Percentiles rank a stretch among this genome's conserved stretches.
phyloP scores from a whole-genome alignment of 1,140 invertebrate genomes.

The Zophobas atratus region DNA sequence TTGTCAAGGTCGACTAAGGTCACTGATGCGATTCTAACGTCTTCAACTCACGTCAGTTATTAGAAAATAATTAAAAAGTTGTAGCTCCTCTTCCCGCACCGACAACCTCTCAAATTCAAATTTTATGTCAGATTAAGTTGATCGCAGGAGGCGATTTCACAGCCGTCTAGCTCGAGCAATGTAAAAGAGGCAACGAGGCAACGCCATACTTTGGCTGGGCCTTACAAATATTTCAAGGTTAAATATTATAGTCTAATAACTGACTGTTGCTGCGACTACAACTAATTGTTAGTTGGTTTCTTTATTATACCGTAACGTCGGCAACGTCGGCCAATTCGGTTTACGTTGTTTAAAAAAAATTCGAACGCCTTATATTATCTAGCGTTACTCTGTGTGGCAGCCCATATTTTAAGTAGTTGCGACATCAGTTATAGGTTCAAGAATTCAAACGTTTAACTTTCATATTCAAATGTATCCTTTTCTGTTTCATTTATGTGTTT shows the following conservation, averaged over 20 bases:
- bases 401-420: conserved; percentile 52
- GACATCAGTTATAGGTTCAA: conserved; percentile 38
- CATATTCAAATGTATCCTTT: conserved; percentile 27
- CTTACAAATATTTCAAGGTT: conserved; percentile 61
- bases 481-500: conserved; percentile 7
- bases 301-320: conserved; percentile 28
- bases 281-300: conserved; percentile 41
- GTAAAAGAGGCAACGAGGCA: conserved; percentile 38
- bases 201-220: conserved; percentile 43
- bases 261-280: conserved; percentile 34
- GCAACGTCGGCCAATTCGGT: conserved; percentile 16
- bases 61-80: conserved; percentile 6
- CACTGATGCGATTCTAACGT: neutral
- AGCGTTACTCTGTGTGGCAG: conserved; percentile 52
- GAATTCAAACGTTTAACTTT: conserved; percentile 40
- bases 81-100: neutral
- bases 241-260: conserved; percentile 53
- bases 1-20: conserved; percentile 30
- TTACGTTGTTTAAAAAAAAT: conserved; percentile 1
- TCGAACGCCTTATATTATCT: conserved; percentile 50
- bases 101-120: neutral
- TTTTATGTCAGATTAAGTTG: conserved; percentile 6
- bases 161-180: conserved; percentile 12
- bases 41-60: neutral
- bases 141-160: conserved; percentile 1